Evolutionary conservation across 1,140 invertebrate genomes (phyloP), one percentile per base, ranked within the genome.

Genomic region (Drosophila pandora): DNA sequence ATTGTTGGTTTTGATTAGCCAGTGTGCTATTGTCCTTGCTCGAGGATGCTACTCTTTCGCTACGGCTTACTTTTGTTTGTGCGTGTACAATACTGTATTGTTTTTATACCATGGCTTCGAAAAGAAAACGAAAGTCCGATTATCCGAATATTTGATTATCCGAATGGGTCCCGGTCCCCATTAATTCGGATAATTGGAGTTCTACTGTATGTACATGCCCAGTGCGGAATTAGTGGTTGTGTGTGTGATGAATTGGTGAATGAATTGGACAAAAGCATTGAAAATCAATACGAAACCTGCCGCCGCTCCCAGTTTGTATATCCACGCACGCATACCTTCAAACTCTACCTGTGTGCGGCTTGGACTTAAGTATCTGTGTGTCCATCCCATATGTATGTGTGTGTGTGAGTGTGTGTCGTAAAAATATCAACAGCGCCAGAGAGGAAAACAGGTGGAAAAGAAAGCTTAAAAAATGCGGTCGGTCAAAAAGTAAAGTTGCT

Each of bases 381-480:
- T 17, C 23, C 60, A 10, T 17, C 23, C 60, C 41, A 28, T 7
- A 28, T 28, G 25, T 28, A 28, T 50, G 58, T 52, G 58, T 52
- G 68, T 59, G 53, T 61, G 41, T 70, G 59, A 48, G 32, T 57
- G 45, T 30, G 61, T 59, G 60, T 80, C 68, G 65, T 70, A 81
- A 78, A 82, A 85, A 87, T 88, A 87, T 88, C 67, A 88, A 88
- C 79, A 88, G 72, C 68, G 61, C 61, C 52, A 65, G 71, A 74
- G 49, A 58, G 54, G 58, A 88, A 87, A 83, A 88, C 83, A 88
- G 83, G 83, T 89, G 83, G 83, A 88, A 88, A 88, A 88, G 83
- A 88, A 89, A 88, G 83, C 83, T 83, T 87, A 88, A 88, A 85
- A 88, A 88, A 88, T 88, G 83, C 83, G 83, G 83, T 78, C 76